Conservation (phyloP, 2,888 invertebrate species). For the Pachycephus smyrnensis region DNA sequence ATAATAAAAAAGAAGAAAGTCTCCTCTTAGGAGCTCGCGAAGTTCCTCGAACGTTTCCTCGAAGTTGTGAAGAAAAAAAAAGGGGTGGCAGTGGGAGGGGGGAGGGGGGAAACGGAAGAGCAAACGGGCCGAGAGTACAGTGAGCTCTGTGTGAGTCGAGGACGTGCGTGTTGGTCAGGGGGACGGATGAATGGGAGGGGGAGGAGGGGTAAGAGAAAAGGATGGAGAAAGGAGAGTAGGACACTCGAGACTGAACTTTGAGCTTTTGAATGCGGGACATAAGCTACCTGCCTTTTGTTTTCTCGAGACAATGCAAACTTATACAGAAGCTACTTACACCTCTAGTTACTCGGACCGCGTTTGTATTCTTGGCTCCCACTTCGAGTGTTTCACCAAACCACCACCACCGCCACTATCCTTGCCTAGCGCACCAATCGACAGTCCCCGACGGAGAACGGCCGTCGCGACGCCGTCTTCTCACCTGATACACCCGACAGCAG, state of each 20-base stretch:
- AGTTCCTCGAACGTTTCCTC: no score
- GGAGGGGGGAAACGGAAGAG: constrained; percentile 29
- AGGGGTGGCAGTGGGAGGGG: not conserved
- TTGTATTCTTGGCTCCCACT: constrained; percentile 29
- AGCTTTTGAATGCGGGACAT: constrained; percentile 55
- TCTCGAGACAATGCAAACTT: constrained; percentile 53
- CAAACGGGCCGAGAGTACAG: constrained; percentile 11
- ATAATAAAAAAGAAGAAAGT: no score
- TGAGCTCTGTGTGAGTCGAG: not conserved
- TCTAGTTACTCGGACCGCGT: constrained; percentile 15
- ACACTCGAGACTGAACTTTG: constrained; percentile 59
- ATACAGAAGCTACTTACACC: constrained; percentile 36
- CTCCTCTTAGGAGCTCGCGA: no score
- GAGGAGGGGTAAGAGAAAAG: constrained; percentile 1
- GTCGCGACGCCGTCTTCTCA: no score
- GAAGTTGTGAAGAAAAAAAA: no score
- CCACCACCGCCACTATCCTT: constrained; percentile 16
- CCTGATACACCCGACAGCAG: no score
- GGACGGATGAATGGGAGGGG: not conserved
- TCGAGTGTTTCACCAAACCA: constrained; percentile 41
- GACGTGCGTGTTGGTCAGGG: not conserved
- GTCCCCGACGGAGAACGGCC: no score
- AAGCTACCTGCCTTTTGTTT: constrained; percentile 60
- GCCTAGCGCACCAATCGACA: no score
- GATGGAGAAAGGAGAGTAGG: constrained; percentile 29